A percentile compares a stretch with the other conserved stretches of the same genome.
These are phyloP conservation scores for Hydrophis major DNA, from an alignment of 2,797 vertebrate genomes.

Conservation along the genomic window DNA sequence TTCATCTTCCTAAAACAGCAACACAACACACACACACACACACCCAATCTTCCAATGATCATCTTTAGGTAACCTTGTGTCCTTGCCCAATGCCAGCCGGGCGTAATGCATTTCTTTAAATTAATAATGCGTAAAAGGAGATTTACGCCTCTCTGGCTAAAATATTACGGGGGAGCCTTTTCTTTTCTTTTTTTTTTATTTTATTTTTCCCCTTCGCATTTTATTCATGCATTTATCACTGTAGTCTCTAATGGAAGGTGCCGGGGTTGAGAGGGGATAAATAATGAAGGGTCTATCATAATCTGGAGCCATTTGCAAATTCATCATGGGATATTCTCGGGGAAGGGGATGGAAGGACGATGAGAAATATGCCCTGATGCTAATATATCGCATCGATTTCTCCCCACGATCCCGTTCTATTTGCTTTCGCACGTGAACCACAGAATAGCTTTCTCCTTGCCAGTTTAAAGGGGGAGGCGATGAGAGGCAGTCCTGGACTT, in stretches of 20 bases:
- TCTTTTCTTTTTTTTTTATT: constrained; percentile 65
- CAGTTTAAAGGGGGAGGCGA: background rate
- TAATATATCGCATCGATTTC: constrained; percentile 72
- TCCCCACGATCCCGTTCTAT: constrained; percentile 63
- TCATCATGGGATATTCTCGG: constrained; percentile 74
- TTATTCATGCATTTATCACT: constrained; percentile 71
- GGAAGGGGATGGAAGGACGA: constrained; percentile 21
- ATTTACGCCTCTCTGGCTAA: constrained; percentile 65
- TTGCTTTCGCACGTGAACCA: constrained; percentile 66
- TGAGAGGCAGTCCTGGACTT: too few species aligned
- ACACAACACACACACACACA: constrained; percentile 16
- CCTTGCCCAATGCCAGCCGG: constrained; percentile 49
- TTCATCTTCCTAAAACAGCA: constrained; percentile 53
- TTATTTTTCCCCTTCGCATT: constrained; percentile 55
- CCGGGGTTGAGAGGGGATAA: constrained; percentile 59
- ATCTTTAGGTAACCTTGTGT: constrained; percentile 39
- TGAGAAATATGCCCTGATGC: constrained; percentile 50
- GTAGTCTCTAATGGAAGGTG: constrained; percentile 68
- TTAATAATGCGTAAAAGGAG: constrained; percentile 69
- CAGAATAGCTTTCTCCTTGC: constrained; percentile 26
- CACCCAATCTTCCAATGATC: constrained; percentile 22
- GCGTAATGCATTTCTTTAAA: constrained; percentile 65
- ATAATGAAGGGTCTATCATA: constrained; percentile 73
- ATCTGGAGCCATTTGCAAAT: constrained; percentile 76
- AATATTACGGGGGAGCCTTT: constrained; percentile 53